phyloP scores from a whole-genome alignment of 2,797 vertebrate genomes.

The Ciconia nigra region DNA sequence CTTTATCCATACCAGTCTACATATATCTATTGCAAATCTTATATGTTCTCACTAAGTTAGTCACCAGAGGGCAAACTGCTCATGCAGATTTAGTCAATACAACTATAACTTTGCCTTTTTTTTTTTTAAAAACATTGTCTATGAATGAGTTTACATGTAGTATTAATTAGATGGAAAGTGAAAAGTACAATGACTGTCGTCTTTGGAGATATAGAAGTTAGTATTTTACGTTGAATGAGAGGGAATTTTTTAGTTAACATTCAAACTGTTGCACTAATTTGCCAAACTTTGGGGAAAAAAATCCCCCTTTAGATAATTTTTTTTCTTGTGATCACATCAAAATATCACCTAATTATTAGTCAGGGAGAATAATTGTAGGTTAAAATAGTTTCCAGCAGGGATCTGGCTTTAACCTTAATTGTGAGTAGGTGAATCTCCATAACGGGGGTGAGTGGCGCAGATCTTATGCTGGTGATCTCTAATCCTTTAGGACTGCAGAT shows the following conservation, averaged over 20 bases:
- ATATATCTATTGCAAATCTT: not conserved
- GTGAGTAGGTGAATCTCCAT: not conserved
- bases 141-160: not conserved
- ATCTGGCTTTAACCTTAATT: not conserved
- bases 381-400: not conserved
- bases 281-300: not conserved
- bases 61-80: slow-evolving; percentile 55
- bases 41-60: not conserved
- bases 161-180: not conserved
- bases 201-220: not conserved
- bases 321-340: not conserved
- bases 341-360: not conserved
- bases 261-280: not conserved
- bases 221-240: not conserved
- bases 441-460: not conserved
- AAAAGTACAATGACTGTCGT: not conserved
- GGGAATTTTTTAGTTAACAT: not conserved
- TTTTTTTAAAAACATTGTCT: not conserved
- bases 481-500: not conserved
- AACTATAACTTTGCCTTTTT: not conserved
- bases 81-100: not conserved
- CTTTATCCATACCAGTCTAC: not conserved
- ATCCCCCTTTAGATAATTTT: not conserved
- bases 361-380: not conserved
- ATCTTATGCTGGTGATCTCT: not conserved